Base-by-base conservation (phyloP, 2,888 invertebrate genomes). In the Patella caerulea region DNA sequence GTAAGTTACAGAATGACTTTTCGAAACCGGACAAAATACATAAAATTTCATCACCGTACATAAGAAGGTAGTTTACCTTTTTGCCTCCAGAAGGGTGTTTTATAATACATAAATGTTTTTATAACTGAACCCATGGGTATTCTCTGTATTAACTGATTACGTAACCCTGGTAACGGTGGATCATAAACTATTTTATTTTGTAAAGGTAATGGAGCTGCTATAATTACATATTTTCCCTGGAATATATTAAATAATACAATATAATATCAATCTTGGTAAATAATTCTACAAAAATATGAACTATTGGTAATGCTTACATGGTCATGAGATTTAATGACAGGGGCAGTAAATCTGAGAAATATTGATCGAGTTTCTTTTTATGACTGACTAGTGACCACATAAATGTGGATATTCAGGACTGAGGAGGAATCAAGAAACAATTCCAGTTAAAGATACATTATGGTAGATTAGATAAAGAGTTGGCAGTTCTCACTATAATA, bases 71-170 rank as follows among this genome's bases (percentile, higher is more conserved):
- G 17, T 5, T 73, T 77, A 90, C 92, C 91, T 78, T 91, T 88
- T 65, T 90, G 85, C 75, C 90, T 88, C 93, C 93, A 93, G 85
- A 92, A 93, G 3, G 91, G 83, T 19, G 82, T 86, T 59, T 89
- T 84, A 83, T 92, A 93, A 78, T 92, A 92, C 53, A 92, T 82
- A 75, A 92, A 87, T 59, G 90, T 90, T 82, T 93, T 93, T 81
- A 92, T 89, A 71, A 91, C 89, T 70, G 88, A 86, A 12, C 92
- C 92, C 91, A 92, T 92, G 3, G 92, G 91, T 71, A 89, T 82
- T 29, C 90, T 83, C 80, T 91, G 90, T 55, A 89, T 86, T 24
- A 92, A 84, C 79, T 92, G 90, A 77, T 86, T 86, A 71, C 91
- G 85, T 2, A 86, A 74, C 9, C 88, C 81, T 1, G 91, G 90